Conservation (phyloP, 1,140 invertebrate species). For the Manduca sexta region DNA sequence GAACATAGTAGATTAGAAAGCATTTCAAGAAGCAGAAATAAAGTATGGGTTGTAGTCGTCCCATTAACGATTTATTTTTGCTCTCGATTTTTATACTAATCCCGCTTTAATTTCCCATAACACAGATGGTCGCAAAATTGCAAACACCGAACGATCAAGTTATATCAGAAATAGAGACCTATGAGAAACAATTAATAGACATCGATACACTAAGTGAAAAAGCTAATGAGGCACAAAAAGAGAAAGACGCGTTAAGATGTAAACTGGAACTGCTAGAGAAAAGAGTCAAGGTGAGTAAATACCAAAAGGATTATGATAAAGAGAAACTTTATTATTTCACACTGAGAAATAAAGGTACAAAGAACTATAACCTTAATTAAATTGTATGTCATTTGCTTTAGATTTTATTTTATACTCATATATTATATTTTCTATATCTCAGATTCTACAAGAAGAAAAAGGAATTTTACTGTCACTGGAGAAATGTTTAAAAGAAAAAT, state of each 20-base stretch:
- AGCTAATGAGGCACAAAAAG: conserved; percentile 73
- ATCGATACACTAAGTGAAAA: conserved; percentile 76
- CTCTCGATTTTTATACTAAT: no score
- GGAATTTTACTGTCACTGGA: conserved; percentile 83
- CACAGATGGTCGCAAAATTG: conserved; percentile 53
- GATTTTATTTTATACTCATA: no score
- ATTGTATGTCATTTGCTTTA: no score
- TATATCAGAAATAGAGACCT: conserved; percentile 79
- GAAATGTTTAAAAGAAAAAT: conserved; percentile 83
- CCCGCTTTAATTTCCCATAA: conserved; percentile 2
- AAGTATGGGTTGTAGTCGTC: no score
- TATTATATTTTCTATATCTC: conserved; percentile 27
- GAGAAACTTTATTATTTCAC: no score
- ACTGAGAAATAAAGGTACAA: no score
- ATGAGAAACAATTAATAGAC: conserved; percentile 82
- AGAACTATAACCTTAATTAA: no score
- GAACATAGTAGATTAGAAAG: no score
- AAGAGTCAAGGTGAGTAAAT: conserved; percentile 75
- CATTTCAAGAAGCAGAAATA: no score
- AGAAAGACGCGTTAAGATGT: conserved; percentile 75
- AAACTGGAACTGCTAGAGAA: conserved; percentile 81
- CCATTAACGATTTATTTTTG: no score
- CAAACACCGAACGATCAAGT: conserved; percentile 71
- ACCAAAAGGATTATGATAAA: no score
- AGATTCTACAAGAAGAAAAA: conserved; percentile 87